phyloP scores from a whole-genome alignment of 2,888 invertebrate genomes.

The Lottia scabra region DNA sequence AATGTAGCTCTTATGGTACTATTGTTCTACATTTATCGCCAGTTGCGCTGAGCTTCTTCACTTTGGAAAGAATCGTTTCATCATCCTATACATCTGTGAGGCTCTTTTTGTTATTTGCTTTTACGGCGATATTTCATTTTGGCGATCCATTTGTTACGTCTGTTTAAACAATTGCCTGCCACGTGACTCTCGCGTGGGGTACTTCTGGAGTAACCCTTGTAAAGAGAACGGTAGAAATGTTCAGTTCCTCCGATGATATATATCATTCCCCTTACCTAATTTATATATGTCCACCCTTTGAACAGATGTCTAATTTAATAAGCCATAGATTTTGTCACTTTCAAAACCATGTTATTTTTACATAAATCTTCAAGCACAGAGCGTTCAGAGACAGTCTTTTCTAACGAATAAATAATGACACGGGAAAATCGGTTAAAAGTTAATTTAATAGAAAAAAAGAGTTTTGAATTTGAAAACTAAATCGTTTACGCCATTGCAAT shows the following conservation, averaged over 20 bases:
- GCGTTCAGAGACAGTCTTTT: too few relatives aligned
- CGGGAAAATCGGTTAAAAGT: too few relatives aligned
- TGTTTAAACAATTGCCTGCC: conserved; percentile 4
- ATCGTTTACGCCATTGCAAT: too few relatives aligned
- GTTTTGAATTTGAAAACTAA: too few relatives aligned
- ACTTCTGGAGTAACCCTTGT: neutral
- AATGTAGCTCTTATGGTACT: neutral
- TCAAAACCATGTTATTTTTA: neutral
- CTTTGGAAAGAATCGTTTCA: conserved; percentile 4
- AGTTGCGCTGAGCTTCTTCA: neutral
- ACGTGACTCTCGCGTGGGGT: conserved; percentile 6
- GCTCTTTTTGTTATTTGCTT: conserved; percentile 7
- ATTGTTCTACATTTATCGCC: neutral
- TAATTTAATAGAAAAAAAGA: too few relatives aligned
- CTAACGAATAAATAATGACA: too few relatives aligned
- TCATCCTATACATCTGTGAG: conserved; percentile 2
- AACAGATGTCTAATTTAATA: neutral
- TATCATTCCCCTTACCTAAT: neutral
- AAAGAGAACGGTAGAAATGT: neutral
- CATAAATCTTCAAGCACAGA: too few relatives aligned
- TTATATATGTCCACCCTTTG: conserved; percentile 6
- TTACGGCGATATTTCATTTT: conserved; percentile 6
- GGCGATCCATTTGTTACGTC: conserved; percentile 6
- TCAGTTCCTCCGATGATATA: neutral
- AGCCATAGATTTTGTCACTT: neutral